Conservation (phyloP, 2,888 invertebrate genomes). For the Adineta ricciae region DNA sequence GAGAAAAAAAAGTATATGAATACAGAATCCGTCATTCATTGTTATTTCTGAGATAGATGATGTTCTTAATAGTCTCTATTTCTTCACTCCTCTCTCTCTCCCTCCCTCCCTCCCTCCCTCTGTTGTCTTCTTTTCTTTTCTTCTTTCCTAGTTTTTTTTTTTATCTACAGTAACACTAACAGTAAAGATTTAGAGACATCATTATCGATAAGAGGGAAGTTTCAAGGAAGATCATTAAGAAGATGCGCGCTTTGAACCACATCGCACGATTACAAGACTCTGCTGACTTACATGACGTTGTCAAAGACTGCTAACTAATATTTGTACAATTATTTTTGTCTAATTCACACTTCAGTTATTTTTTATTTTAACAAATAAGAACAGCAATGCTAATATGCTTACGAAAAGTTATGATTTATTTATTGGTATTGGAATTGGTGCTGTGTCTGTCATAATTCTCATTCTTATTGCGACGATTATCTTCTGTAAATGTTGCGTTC, state of each 20-base stretch:
- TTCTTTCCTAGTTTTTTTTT: too few species aligned
- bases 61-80: not conserved
- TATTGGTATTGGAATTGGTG: constrained; percentile 14
- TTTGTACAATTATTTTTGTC: not conserved
- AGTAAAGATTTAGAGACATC: not conserved
- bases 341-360: not conserved
- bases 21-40: not conserved
- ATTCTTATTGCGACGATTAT: constrained; percentile 1
- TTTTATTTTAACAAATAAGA: not conserved
- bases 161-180: not conserved
- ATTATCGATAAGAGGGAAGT: not conserved
- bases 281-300: not conserved
- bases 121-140: not conserved
- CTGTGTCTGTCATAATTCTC: not conserved
- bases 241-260: not conserved
- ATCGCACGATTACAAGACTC: not conserved
- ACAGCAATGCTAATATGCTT: not conserved
- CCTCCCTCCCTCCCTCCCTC: not conserved
- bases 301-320: not conserved
- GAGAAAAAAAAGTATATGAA: not conserved
- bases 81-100: not conserved
- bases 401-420: not conserved
- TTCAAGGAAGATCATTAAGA: not conserved
- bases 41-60: not conserved
- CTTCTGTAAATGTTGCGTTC: constrained; percentile 17